A percentile compares a stretch with the other conserved stretches of the same genome.
These are phyloP conservation scores for Cyanoderma ruficeps DNA, from an alignment of 2,113 vertebrate genomes.

Conservation along the genomic window DNA sequence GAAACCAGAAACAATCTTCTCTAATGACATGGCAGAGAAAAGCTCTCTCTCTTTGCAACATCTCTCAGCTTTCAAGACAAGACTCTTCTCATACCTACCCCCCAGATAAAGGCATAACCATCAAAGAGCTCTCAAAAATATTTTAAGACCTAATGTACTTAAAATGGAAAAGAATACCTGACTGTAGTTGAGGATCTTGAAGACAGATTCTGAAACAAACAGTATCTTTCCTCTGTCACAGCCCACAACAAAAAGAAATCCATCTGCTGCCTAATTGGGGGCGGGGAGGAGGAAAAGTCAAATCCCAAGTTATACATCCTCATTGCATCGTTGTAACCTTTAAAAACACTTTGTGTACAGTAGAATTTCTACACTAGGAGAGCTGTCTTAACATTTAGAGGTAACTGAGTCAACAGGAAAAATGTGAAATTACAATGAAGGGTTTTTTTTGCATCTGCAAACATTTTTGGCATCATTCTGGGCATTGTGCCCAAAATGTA, in stretches of 20 bases:
- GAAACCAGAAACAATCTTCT: neutral
- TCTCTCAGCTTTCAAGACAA: neutral
- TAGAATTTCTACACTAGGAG: neutral
- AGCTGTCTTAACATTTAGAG: conserved; percentile 5
- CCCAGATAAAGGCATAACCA: neutral
- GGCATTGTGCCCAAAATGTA: conserved; percentile 19
- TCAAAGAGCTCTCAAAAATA: neutral
- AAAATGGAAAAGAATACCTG: conserved; percentile 81
- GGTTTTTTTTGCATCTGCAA: neutral
- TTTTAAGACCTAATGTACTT: neutral
- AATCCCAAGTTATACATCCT: conserved; percentile 25
- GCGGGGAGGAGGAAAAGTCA: conserved; percentile 1
- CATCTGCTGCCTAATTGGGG: conserved; percentile 89
- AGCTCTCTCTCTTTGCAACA: neutral
- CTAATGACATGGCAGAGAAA: neutral
- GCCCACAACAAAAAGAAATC: conserved; percentile 98
- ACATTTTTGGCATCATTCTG: neutral
- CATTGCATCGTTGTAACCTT: neutral
- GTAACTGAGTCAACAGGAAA: conserved; percentile 23
- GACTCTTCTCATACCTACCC: neutral
- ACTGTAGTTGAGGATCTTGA: conserved; percentile 99
- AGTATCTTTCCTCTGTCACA: conserved; percentile 98
- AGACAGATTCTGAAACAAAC: conserved; percentile 98
- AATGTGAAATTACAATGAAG: neutral
- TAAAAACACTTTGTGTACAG: neutral